Evolutionary conservation across 2,113 vertebrate genomes (phyloP).

Genomic region (Prunella fulvescens): DNA sequence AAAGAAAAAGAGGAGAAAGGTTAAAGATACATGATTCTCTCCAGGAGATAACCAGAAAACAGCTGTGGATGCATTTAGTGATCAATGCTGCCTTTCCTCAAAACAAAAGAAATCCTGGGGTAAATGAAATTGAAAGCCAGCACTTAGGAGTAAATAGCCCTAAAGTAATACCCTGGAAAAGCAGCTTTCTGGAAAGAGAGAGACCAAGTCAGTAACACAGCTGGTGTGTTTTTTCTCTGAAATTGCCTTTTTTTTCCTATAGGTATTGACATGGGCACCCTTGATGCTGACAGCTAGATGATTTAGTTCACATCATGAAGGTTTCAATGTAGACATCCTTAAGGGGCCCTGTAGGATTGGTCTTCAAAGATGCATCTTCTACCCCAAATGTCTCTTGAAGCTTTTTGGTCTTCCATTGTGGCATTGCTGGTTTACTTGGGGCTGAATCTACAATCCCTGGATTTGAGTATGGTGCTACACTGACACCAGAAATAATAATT

Average conservation of each 20-base stretch:
- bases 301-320: background rate
- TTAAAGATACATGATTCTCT: background rate
- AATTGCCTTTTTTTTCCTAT: background rate
- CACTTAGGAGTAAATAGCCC: background rate
- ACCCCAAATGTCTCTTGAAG: background rate
- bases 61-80: background rate
- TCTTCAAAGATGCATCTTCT: background rate
- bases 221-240: background rate
- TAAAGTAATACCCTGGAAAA: background rate
- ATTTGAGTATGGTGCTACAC: background rate
- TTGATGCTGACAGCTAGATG: background rate
- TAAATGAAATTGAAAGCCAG: background rate
- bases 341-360: background rate
- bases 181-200: background rate
- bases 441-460: background rate
- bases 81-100: background rate
- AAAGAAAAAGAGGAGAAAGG: background rate
- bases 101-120: background rate
- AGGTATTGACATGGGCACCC: fast-evolving
- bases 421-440: background rate
- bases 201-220: background rate
- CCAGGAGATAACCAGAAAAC: background rate
- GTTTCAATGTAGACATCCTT: background rate
- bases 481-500: background rate
- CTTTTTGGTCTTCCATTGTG: background rate